Evolutionary conservation across 1,140 invertebrate species (phyloP).

Genomic region (Brachionus sp.): DNA sequence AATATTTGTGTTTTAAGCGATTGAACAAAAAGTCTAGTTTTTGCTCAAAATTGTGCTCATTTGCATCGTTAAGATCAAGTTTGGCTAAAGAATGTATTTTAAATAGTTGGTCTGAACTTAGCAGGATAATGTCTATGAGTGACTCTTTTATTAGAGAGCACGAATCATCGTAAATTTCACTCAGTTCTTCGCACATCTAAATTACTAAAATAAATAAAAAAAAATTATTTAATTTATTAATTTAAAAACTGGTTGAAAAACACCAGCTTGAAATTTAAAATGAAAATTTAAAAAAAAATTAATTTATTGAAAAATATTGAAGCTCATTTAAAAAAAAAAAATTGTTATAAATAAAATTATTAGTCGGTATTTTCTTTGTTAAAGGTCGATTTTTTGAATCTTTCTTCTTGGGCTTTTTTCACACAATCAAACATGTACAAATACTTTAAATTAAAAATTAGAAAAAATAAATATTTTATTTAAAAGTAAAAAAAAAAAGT

Average conservation of each 20-base stretch:
- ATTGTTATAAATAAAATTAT: not conserved
- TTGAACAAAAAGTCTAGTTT: not conserved
- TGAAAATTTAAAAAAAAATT: not conserved
- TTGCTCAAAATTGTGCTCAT: not conserved
- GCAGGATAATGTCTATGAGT: not conserved
- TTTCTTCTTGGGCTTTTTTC: conserved; percentile 24
- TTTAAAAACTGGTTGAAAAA: not conserved
- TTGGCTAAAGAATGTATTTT: not conserved
- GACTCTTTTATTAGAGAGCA: not conserved
- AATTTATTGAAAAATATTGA: not conserved
- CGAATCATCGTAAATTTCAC: not conserved
- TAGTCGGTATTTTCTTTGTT: not conserved
- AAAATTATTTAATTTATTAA: not conserved
- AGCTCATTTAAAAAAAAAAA: not conserved
- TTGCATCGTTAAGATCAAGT: not conserved
- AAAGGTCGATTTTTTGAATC: not conserved
- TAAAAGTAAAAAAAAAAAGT: not conserved
- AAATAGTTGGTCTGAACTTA: not conserved
- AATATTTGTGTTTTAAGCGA: not conserved
- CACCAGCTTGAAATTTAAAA: not conserved
- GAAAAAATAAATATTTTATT: not conserved
- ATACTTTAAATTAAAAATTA: not conserved
- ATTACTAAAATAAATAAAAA: not conserved
- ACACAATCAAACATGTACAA: conserved; percentile 37
- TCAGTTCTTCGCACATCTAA: not conserved